Conservation (phyloP, 2,888 invertebrate genomes). For the Rhopalosiphum nymphaeae region DNA sequence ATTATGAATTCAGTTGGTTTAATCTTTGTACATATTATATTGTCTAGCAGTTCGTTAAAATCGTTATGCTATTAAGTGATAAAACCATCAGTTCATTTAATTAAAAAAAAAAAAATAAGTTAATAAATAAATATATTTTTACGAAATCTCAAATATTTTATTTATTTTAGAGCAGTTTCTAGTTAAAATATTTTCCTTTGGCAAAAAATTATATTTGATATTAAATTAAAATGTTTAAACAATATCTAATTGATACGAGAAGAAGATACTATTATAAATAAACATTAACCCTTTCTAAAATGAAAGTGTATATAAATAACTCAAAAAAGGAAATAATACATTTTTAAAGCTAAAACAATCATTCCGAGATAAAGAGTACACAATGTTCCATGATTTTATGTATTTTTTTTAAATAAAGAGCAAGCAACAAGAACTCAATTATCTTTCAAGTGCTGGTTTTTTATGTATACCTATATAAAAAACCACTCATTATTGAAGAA, state of each 20-base stretch:
- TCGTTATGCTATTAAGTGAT: background rate
- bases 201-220: background rate
- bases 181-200: background rate
- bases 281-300: background rate
- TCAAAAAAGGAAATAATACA: background rate
- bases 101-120: background rate
- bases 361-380: background rate
- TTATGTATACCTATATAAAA: background rate
- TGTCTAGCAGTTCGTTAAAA: background rate
- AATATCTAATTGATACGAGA: background rate
- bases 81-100: background rate
- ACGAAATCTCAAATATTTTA: background rate
- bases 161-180: background rate
- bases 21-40: background rate
- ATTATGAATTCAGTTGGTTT: background rate
- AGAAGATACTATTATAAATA: background rate
- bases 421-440: background rate
- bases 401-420: background rate
- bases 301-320: background rate
- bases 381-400: background rate
- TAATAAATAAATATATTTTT: background rate
- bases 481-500: background rate
- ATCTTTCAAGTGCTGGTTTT: background rate
- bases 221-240: background rate
- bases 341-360: background rate